phyloP scores from a whole-genome alignment of 2,113 vertebrate species.

The Hemichromis elongatus region DNA sequence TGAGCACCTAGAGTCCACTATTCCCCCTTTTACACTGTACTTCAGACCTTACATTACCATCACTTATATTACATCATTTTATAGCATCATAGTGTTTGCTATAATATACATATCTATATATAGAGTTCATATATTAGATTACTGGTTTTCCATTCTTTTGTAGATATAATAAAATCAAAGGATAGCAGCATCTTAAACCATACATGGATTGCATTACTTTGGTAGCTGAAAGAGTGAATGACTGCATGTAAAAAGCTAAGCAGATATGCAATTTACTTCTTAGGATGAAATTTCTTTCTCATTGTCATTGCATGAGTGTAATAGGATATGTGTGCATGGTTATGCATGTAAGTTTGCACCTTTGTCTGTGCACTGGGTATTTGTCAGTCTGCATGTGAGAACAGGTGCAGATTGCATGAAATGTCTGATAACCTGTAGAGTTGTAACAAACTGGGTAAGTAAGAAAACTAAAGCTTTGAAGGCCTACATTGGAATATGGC shows the following conservation, averaged over 20 bases:
- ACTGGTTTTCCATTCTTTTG: conserved; percentile 70
- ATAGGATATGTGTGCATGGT: neutral
- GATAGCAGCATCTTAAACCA: conserved; percentile 81
- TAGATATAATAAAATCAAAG: conserved; percentile 72
- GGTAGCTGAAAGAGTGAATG: conserved; percentile 68
- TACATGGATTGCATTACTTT: conserved; percentile 75
- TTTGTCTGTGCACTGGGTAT: neutral
- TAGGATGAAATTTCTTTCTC: conserved; percentile 37
- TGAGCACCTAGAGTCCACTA: conserved; percentile 42
- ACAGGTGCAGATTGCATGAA: conserved; percentile 4
- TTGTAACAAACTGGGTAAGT: conserved; percentile 29
- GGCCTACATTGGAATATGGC: conserved; percentile 69
- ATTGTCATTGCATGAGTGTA: conserved; percentile 50
- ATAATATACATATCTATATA: conserved; percentile 51
- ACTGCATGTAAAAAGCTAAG: conserved; percentile 55
- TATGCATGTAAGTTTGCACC: neutral
- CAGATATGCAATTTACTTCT: conserved; percentile 45
- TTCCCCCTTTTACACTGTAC: conserved; percentile 43
- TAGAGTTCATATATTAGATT: conserved; percentile 70
- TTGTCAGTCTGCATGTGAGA: conserved; percentile 12
- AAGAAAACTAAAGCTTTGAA: conserved; percentile 66
- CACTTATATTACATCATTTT: conserved; percentile 71
- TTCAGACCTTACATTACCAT: conserved; percentile 64
- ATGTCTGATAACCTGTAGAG: conserved; percentile 34
- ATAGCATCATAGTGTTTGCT: conserved; percentile 71